phyloP scores from a whole-genome alignment of 2,888 invertebrate species.

The Chymomyza fuscimana region DNA sequence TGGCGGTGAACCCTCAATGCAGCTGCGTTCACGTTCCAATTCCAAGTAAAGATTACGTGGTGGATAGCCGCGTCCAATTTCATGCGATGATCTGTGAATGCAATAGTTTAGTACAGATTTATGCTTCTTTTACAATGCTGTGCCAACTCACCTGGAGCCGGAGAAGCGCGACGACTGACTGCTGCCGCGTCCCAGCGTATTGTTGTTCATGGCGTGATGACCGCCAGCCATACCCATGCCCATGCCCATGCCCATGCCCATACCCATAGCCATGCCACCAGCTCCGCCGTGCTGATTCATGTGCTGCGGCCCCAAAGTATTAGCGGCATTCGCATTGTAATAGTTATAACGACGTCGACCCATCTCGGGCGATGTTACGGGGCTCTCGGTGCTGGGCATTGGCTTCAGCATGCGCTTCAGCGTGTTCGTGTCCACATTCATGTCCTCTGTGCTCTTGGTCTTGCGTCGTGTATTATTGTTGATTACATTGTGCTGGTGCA shows the following conservation, averaged over 20 bases:
- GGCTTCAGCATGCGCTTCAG: conserved; percentile 96
- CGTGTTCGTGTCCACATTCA: conserved; percentile 86
- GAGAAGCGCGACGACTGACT: conserved; percentile 85
- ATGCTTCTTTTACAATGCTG: background rate
- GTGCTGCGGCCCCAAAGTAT: conserved; percentile 82
- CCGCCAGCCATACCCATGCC: conserved; percentile 64
- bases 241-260: conserved; percentile 32
- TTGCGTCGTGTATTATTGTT: conserved; percentile 89
- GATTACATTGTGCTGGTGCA: conserved; percentile 85
- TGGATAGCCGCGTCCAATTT: conserved; percentile 86
- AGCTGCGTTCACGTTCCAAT: conserved; percentile 85
- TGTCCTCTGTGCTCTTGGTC: conserved; percentile 95
- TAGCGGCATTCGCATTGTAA: conserved; percentile 81
- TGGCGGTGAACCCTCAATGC: conserved; percentile 87
- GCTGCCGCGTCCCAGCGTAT: conserved; percentile 81
- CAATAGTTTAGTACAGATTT: background rate
- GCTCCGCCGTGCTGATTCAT: conserved; percentile 79
- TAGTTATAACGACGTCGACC: conserved; percentile 88
- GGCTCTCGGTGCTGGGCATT: conserved; percentile 93
- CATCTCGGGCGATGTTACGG: conserved; percentile 95
- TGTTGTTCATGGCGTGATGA: conserved; percentile 82
- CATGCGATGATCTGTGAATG: conserved; percentile 83
- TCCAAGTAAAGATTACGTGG: conserved; percentile 89
- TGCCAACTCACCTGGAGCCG: conserved; percentile 82
- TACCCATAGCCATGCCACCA: conserved; percentile 15